phyloP scores from a whole-genome alignment of 1,140 invertebrate species.

The Drosophila sturtevanti region DNA sequence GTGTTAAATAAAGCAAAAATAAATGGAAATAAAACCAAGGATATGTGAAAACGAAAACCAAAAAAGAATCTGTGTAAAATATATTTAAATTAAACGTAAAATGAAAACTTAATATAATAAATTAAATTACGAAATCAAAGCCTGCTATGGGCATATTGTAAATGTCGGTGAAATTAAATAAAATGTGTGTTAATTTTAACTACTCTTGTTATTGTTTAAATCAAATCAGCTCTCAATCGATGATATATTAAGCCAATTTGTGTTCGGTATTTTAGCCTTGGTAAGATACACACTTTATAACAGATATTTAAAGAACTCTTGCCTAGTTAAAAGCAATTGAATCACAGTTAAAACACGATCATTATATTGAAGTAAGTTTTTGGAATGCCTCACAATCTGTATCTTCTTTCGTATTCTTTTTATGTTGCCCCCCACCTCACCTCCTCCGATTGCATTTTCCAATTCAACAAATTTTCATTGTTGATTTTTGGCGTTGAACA shows the following conservation, averaged over 20 bases:
- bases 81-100: slow-evolving; percentile 62
- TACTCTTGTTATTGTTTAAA: not conserved
- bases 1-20: slow-evolving; percentile 33
- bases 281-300: too few relatives aligned
- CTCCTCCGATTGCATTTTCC: slow-evolving; percentile 30
- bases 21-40: slow-evolving; percentile 35
- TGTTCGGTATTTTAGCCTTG: too few relatives aligned
- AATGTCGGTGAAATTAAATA: slow-evolving; percentile 75
- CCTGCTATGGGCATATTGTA: slow-evolving; percentile 67
- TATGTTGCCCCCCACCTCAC: too few relatives aligned
- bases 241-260: too few relatives aligned
- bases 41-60: slow-evolving; percentile 36
- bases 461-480: slow-evolving; percentile 46
- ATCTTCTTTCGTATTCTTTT: too few relatives aligned
- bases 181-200: slow-evolving; percentile 76
- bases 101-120: slow-evolving; percentile 47
- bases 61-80: slow-evolving; percentile 66
- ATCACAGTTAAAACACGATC: too few relatives aligned
- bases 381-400: too few relatives aligned
- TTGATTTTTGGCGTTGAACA: slow-evolving; percentile 65
- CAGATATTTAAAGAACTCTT: too few relatives aligned
- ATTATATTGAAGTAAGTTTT: too few relatives aligned
- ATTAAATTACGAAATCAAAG: slow-evolving; percentile 64
- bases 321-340: too few relatives aligned
- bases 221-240: too few relatives aligned